Conservation (phyloP, 2,113 vertebrate genomes). For the Pelodiscus sinensis region DNA sequence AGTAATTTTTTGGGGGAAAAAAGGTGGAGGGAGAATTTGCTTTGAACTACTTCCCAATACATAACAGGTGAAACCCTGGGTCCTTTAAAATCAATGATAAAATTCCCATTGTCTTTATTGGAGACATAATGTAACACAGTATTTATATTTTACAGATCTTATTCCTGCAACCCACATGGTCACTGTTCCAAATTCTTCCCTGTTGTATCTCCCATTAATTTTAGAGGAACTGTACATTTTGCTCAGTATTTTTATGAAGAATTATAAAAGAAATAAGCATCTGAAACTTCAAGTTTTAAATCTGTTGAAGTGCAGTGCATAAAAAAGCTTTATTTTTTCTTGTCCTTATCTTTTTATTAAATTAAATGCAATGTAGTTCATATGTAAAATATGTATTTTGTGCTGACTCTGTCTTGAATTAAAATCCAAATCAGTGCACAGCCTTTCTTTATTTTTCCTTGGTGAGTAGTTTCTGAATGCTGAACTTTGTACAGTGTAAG, state of each 20-base stretch:
- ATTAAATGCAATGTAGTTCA: neutral
- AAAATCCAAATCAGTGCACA: neutral
- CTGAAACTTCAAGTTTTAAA: fast-evolving
- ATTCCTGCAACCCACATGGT: neutral
- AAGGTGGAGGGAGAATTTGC: neutral
- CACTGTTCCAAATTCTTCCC: neutral
- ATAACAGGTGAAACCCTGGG: fast-evolving
- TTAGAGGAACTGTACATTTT: neutral
- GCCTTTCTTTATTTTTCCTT: neutral
- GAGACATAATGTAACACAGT: fast-evolving
- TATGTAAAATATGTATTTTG: neutral
- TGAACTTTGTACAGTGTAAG: constrained; percentile 19
- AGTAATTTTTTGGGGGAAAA: neutral
- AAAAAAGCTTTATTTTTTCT: neutral
- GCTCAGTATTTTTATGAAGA: fast-evolving
- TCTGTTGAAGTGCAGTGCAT: fast-evolving
- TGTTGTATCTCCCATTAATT: fast-evolving
- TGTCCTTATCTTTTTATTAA: neutral
- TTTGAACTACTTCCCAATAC: neutral
- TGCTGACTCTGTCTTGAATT: constrained; percentile 5
- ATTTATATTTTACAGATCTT: fast-evolving
- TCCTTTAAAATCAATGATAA: neutral
- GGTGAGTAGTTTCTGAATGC: constrained; percentile 42
- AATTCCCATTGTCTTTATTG: fast-evolving
- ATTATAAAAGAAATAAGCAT: fast-evolving